Evolutionary conservation across 2,113 vertebrate genomes (phyloP).

Genomic region (Varanus salvator): DNA sequence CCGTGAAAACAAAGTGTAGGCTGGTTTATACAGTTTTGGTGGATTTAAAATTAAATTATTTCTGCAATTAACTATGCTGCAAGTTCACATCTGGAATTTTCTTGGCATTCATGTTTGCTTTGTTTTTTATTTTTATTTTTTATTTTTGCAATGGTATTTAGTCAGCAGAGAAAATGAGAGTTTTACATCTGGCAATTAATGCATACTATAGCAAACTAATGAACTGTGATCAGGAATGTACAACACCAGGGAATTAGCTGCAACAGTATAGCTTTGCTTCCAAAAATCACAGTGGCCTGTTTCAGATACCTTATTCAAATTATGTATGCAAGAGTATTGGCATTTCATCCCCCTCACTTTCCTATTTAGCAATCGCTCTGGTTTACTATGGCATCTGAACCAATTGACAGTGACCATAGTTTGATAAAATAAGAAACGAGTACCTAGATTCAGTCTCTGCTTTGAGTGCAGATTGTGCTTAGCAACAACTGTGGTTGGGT

Average conservation of each 20-base stretch:
- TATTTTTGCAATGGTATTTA: neutral
- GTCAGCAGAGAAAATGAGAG: neutral
- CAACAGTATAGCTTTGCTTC: neutral
- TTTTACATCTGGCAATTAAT: neutral
- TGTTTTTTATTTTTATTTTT: neutral
- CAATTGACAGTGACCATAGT: neutral
- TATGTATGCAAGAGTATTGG: neutral
- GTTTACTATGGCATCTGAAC: neutral
- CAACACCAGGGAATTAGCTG: neutral
- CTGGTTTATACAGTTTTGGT: neutral
- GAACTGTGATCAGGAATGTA: neutral
- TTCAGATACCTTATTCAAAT: neutral
- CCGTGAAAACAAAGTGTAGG: neutral
- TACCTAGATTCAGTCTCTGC: neutral
- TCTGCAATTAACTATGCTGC: neutral
- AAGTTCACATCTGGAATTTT: neutral
- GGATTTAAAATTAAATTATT: neutral
- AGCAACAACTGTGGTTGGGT: neutral
- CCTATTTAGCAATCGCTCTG: neutral
- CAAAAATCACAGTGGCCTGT: neutral
- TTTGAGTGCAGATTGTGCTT: neutral
- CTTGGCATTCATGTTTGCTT: neutral
- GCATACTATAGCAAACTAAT: neutral
- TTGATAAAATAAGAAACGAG: neutral
- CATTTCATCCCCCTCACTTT: neutral